phyloP scores from a whole-genome alignment of 2,113 vertebrate species.

The Hypocryptadius cinnamomeus region DNA sequence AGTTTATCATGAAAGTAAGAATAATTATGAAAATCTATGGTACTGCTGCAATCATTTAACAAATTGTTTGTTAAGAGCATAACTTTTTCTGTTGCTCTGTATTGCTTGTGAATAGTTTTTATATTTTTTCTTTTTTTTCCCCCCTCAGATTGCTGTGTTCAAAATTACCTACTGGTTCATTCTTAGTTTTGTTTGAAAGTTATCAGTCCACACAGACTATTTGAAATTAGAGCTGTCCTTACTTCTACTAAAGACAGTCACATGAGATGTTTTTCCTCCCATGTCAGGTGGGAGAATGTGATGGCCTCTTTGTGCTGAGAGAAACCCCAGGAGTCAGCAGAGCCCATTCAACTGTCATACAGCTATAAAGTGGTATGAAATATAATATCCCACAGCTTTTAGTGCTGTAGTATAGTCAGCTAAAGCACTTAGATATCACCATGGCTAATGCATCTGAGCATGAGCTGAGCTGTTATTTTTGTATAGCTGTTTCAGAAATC shows the following conservation, averaged over 20 bases:
- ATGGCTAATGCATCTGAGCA: not conserved
- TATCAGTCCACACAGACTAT: not conserved
- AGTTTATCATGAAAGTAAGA: too few relatives aligned
- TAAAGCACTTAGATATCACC: not conserved
- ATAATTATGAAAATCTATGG: too few relatives aligned
- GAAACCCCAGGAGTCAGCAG: not conserved
- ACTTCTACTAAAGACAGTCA: not conserved
- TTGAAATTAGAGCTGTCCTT: not conserved
- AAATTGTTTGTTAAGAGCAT: too few relatives aligned
- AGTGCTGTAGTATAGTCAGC: not conserved
- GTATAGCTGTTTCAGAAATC: not conserved
- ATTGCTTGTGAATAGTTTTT: too few relatives aligned
- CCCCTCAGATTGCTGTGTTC: too few relatives aligned
- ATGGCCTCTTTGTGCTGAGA: not conserved
- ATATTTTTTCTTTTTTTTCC: too few relatives aligned
- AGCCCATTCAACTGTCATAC: not conserved
- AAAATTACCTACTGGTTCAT: not conserved
- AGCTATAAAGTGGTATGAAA: not conserved
- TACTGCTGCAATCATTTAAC: too few relatives aligned
- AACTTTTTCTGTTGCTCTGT: too few relatives aligned
- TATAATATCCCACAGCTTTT: not conserved
- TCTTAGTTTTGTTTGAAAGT: not conserved
- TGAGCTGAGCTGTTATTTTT: not conserved
- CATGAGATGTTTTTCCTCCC: not conserved
- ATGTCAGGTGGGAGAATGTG: rapidly evolving